A percentile compares a stretch with the other conserved stretches of the same genome.
Conservation (phyloP, 2,113 vertebrate species). For the rat (Rattus norvegicus) region DNA sequence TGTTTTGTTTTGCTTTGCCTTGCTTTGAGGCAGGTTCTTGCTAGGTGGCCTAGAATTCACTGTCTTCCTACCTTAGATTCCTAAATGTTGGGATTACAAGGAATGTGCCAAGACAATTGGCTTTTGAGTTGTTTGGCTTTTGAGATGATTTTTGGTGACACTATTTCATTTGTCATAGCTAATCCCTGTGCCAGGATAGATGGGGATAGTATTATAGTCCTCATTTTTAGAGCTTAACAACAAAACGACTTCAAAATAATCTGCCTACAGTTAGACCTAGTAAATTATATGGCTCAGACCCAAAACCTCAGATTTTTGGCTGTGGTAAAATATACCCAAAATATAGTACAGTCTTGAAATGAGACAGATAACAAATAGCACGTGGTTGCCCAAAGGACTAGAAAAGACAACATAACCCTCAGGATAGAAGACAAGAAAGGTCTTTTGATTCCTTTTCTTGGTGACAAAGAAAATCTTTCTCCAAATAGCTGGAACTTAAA, state of each 20-base stretch:
- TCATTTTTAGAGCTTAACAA: constrained; percentile 44
- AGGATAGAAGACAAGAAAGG: not conserved
- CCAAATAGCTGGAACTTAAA: not conserved
- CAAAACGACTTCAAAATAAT: constrained; percentile 42
- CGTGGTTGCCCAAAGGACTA: not conserved
- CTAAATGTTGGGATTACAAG: not conserved
- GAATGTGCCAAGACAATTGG: not conserved
- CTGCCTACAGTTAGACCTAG: not conserved
- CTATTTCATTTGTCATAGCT: not conserved
- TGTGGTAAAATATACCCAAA: not conserved
- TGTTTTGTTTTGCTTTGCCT: not conserved
- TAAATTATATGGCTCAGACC: constrained; percentile 18
- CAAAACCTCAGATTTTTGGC: not conserved
- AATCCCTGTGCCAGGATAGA: constrained; percentile 1
- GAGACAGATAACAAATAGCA: constrained; percentile 16
- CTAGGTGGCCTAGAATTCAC: not conserved
- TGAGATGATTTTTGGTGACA: not conserved
- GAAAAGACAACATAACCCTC: not conserved
- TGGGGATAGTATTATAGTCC: not conserved
- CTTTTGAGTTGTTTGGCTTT: not conserved
- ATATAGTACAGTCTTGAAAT: not conserved
- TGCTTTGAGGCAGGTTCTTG: not conserved
- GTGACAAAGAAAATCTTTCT: not conserved
- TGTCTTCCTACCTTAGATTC: not conserved
- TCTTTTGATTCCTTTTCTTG: not conserved